Evolutionary conservation across 2,888 invertebrate species (phyloP).

Genomic region (Tricholauxania praeusta): DNA sequence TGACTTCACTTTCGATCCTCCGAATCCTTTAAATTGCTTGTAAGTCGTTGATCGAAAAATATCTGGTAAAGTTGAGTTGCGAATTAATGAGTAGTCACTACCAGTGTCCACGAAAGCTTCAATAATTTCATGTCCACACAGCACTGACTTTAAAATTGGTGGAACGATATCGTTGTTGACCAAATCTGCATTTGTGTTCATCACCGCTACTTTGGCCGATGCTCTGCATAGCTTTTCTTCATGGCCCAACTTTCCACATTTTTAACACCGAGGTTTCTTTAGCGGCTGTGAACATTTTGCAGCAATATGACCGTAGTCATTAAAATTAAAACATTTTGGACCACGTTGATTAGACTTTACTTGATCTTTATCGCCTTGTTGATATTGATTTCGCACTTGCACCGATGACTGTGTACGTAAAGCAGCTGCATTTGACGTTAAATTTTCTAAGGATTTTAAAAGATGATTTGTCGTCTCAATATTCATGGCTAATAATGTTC

Average conservation of each 20-base stretch:
- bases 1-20: constrained; percentile 39
- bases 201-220: constrained; percentile 4
- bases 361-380: neutral
- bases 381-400: neutral
- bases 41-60: neutral
- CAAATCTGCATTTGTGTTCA: too few species aligned
- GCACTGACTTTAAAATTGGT: constrained; percentile 37
- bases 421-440: neutral
- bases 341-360: neutral
- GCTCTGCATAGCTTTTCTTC: constrained; percentile 26
- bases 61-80: constrained; percentile 29
- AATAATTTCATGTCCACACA: neutral
- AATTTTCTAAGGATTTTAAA: neutral
- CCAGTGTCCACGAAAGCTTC: constrained; percentile 42
- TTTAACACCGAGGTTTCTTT: constrained; percentile 32
- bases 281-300: constrained; percentile 41
- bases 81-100: constrained; percentile 40
- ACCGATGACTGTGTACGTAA: neutral
- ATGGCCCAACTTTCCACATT: constrained; percentile 39
- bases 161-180: constrained; percentile 4
- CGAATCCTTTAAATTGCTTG: constrained; percentile 42
- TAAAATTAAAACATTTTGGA: constrained; percentile 44
- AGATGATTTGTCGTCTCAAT: neutral
- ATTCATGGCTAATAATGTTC: neutral
- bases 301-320: constrained; percentile 40